Conservation (phyloP, 1,140 invertebrate genomes). For the Odontomachus brunneus region DNA sequence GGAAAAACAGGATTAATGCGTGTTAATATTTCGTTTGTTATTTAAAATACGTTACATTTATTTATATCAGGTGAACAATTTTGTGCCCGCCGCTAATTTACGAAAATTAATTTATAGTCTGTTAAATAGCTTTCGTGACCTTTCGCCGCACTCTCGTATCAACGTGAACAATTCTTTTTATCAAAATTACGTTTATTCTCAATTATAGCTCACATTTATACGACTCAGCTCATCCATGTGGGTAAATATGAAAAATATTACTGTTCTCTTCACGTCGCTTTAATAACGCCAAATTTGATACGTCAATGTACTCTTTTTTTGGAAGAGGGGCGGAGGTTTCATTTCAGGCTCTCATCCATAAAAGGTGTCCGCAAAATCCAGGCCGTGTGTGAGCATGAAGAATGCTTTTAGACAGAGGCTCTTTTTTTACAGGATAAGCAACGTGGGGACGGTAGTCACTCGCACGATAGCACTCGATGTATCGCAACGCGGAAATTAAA, state of each 20-base stretch:
- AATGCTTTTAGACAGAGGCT: slow-evolving; percentile 9
- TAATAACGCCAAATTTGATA: background rate
- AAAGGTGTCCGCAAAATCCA: background rate
- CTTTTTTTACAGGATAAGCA: slow-evolving; percentile 10
- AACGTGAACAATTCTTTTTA: background rate
- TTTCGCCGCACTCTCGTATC: background rate
- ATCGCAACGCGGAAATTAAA: slow-evolving; percentile 35
- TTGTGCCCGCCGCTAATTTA: background rate
- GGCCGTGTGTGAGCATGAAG: background rate
- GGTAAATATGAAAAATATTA: background rate
- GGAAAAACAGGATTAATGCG: background rate
- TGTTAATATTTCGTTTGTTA: background rate
- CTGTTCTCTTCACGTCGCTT: background rate
- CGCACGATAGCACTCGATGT: slow-evolving; percentile 7
- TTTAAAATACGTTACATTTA: background rate
- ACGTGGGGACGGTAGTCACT: background rate
- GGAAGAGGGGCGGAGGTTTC: no score
- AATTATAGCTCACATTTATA: background rate
- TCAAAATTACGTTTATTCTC: background rate
- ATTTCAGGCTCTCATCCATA: background rate
- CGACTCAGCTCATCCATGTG: background rate
- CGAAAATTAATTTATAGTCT: background rate
- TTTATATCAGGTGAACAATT: background rate
- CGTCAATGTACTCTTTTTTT: background rate
- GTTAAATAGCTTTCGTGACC: background rate